Conservation (phyloP, 2,797 vertebrate genomes). For the Mallotus villosus region DNA sequence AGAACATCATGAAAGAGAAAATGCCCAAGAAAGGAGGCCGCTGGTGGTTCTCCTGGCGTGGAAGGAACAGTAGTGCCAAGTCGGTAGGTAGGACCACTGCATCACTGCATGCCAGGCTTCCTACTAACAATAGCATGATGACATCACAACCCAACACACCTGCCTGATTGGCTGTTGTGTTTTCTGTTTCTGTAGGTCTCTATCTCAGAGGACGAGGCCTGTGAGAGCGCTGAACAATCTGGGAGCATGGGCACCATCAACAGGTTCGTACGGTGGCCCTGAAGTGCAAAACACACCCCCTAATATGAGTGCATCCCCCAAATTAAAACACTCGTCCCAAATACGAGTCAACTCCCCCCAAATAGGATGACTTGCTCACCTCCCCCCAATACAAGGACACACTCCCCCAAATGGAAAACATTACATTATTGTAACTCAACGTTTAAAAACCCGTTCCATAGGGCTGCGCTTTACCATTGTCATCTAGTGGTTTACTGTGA, state of each 20-base stretch:
- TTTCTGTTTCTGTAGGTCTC: conserved; percentile 77
- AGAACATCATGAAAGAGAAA: conserved; percentile 96
- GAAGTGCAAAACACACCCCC: too few species aligned
- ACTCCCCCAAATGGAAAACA: too few species aligned
- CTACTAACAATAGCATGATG: neutral
- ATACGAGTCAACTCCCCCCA: too few species aligned
- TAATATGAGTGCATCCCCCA: too few species aligned
- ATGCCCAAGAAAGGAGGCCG: conserved; percentile 96
- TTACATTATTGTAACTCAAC: too few species aligned
- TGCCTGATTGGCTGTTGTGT: neutral
- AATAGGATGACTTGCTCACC: too few species aligned
- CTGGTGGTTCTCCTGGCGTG: conserved; percentile 98
- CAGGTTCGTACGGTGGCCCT: too few species aligned
- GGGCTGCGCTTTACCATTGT: too few species aligned
- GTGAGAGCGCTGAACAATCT: conserved; percentile 49
- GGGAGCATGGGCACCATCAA: conserved; percentile 66
- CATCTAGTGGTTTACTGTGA: too few species aligned
- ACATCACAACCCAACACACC: neutral
- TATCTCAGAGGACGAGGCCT: conserved; percentile 70
- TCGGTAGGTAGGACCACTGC: conserved; percentile 73
- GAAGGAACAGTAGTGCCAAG: conserved; percentile 86
- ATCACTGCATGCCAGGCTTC: neutral
- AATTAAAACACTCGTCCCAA: too few species aligned
- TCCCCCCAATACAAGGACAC: too few species aligned
- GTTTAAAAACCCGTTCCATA: too few species aligned